A percentile compares a stretch with the other conserved stretches of the same genome.
Conservation (phyloP, 2,797 vertebrate genomes). For the Fratercula arctica region DNA sequence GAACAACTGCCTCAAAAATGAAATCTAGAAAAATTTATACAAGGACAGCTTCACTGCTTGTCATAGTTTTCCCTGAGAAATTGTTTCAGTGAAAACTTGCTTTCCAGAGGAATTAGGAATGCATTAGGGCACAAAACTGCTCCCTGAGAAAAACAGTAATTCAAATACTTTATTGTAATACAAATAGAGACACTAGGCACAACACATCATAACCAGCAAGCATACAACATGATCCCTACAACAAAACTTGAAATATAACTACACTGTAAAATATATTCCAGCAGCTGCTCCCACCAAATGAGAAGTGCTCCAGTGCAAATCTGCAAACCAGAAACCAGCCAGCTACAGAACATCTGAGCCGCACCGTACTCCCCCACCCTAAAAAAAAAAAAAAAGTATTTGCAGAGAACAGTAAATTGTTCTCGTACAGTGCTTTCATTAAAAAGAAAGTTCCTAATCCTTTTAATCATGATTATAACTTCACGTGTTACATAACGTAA, state of each 20-base stretch:
- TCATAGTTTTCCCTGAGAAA: neutral
- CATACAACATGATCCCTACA: neutral
- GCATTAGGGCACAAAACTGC: neutral
- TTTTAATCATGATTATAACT: constrained; percentile 7
- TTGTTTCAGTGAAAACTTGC: neutral
- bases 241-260: neutral
- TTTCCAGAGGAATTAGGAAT: neutral
- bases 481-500: neutral
- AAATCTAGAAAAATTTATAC: neutral
- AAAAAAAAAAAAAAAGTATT: neutral
- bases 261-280: neutral
- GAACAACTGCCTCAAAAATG: neutral
- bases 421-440: neutral
- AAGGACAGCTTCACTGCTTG: neutral
- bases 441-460: neutral
- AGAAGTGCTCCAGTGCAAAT: neutral
- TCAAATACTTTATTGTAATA: neutral
- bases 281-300: neutral
- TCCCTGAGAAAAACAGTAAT: neutral
- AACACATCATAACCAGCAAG: neutral
- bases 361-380: neutral
- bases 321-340: neutral
- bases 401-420: neutral
- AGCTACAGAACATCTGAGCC: neutral
- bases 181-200: neutral